These are phyloP conservation scores for Oncopodura yosiiana DNA, from an alignment of 1,140 invertebrate species.

Conservation along the genomic window DNA sequence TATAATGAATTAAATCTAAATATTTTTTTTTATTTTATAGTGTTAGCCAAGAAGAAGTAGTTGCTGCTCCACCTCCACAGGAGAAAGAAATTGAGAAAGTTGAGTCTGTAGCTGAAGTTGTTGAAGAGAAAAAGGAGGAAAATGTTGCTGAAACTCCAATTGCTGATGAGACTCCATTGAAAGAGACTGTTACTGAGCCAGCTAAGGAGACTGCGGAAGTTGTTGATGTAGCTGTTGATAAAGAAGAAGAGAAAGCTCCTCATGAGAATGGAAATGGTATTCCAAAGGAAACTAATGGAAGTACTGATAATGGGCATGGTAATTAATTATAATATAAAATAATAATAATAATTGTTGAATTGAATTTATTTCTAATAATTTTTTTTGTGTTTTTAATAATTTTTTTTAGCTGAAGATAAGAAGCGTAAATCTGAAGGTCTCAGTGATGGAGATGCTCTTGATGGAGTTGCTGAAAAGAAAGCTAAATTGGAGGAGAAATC, in stretches of 20 bases:
- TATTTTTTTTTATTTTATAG: conserved; percentile 7
- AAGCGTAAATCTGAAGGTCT: conserved; percentile 18
- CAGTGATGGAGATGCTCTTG: conserved; percentile 1
- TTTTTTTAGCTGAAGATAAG: conserved; percentile 4
- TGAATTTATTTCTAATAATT: neutral
- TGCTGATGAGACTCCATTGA: neutral
- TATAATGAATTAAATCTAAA: too few species aligned
- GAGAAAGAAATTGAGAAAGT: conserved; percentile 10
- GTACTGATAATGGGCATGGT: neutral
- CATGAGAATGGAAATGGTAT: conserved; percentile 16
- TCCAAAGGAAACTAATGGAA: conserved; percentile 3
- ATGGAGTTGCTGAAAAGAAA: conserved; percentile 27
- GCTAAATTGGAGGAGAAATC: conserved; percentile 29
- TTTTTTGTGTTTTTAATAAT: neutral
- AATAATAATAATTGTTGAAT: neutral
- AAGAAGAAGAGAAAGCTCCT: neutral
- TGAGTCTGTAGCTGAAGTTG: neutral
- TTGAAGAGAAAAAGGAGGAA: neutral
- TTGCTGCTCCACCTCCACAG: too few species aligned
- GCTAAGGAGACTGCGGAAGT: conserved; percentile 1
- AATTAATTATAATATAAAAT: neutral
- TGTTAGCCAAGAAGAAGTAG: conserved; percentile 7
- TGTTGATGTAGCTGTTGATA: neutral
- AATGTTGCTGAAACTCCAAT: neutral
- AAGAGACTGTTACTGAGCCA: conserved; percentile 1